A percentile compares a stretch with the other conserved stretches of the same genome.
These are phyloP conservation scores for Morphnarchus princeps DNA, from an alignment of 2,113 vertebrate genomes.

Conservation along the genomic window DNA sequence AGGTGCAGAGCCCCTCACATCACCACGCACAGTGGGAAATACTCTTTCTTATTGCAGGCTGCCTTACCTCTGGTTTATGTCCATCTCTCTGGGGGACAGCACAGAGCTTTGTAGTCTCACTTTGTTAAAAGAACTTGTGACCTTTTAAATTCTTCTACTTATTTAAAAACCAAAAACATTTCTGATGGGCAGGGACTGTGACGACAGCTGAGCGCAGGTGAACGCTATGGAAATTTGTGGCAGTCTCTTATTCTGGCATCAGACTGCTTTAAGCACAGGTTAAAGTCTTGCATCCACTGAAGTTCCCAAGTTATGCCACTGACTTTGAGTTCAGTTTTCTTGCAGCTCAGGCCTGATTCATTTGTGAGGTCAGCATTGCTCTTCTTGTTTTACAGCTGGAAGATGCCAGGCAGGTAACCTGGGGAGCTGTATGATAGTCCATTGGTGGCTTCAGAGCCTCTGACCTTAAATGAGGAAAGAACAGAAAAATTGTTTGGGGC, in stretches of 20 bases:
- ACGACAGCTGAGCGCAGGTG: neutral
- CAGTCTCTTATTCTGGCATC: neutral
- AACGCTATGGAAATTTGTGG: neutral
- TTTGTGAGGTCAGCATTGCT: neutral
- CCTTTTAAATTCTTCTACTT: neutral
- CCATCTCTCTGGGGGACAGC: too few species aligned
- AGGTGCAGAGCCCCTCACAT: neutral
- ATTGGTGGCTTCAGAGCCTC: neutral
- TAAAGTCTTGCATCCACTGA: neutral
- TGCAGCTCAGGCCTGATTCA: neutral
- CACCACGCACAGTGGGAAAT: fast-evolving
- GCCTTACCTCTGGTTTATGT: neutral
- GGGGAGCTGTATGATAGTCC: neutral
- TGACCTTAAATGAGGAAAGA: neutral
- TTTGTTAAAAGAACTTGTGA: neutral
- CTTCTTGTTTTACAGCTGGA: neutral
- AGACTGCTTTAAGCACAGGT: neutral
- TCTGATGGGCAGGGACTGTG: neutral
- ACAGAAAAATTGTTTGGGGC: neutral
- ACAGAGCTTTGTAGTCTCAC: neutral
- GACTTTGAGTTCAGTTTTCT: neutral
- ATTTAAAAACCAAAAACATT: neutral
- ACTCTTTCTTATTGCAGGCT: neutral
- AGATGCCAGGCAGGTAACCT: neutral
- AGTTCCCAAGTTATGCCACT: neutral